These are phyloP conservation scores for Lordiphosa mommai DNA, from an alignment of 1,140 invertebrate genomes.

Conservation along the genomic window DNA sequence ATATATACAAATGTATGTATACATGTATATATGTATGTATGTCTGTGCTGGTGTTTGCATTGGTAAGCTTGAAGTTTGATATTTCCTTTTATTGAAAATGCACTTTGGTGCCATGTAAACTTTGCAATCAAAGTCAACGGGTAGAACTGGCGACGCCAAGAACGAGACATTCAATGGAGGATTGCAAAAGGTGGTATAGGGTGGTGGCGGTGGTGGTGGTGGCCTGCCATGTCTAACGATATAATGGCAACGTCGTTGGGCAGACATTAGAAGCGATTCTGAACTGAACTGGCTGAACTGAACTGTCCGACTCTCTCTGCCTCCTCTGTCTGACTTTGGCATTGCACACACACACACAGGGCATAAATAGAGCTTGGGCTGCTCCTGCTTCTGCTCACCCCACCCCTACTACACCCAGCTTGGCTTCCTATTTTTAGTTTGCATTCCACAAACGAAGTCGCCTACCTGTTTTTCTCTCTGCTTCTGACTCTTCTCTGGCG, in stretches of 20 bases:
- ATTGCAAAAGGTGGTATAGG: neutral
- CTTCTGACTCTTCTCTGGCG: constrained; percentile 20
- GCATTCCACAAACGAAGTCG: constrained; percentile 48
- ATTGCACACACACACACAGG: constrained; percentile 38
- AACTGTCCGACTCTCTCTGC: constrained; percentile 9
- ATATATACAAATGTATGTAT: constrained; percentile 27
- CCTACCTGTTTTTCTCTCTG: constrained; percentile 7
- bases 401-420: neutral
- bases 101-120: constrained; percentile 75
- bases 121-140: constrained; percentile 71
- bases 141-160: constrained; percentile 36
- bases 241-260: constrained; percentile 70
- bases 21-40: constrained; percentile 5
- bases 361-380: constrained; percentile 58
- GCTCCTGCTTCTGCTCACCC: neutral
- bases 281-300: constrained; percentile 6
- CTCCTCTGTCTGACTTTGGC: constrained; percentile 33
- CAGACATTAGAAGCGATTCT: constrained; percentile 58
- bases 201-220: constrained; percentile 15
- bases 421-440: constrained; percentile 51
- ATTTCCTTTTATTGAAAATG: constrained; percentile 77
- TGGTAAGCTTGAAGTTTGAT: constrained; percentile 59
- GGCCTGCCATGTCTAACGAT: constrained; percentile 65
- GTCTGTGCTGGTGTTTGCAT: constrained; percentile 32
- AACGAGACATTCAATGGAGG: constrained; percentile 33